phyloP scores from a whole-genome alignment of 2,888 invertebrate genomes.

The Cyclophora punctaria region DNA sequence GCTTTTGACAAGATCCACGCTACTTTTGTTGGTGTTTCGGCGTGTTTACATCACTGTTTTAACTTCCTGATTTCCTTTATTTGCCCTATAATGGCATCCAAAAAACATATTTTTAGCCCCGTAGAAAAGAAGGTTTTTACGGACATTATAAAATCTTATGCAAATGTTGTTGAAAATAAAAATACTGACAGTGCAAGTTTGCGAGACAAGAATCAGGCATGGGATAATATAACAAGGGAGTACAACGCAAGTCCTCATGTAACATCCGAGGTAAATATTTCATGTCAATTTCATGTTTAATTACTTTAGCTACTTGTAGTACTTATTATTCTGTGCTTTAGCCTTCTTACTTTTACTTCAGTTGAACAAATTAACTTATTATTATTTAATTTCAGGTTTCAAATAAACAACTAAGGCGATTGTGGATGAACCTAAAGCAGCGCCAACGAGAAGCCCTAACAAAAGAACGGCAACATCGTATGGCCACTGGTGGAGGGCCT shows the following conservation, averaged over 20 bases:
- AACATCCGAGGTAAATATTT: neutral
- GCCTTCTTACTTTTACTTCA: neutral
- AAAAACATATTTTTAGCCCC: too few species aligned
- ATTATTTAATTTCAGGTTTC: slow-evolving; percentile 1
- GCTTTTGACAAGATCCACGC: too few species aligned
- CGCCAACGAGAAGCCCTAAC: slow-evolving; percentile 11
- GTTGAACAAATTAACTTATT: neutral
- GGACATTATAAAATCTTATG: too few species aligned
- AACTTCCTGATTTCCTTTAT: too few species aligned
- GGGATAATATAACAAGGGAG: neutral
- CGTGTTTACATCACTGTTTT: too few species aligned
- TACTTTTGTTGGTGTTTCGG: too few species aligned
- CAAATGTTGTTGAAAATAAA: neutral
- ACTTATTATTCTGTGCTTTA: too few species aligned
- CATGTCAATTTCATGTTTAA: neutral
- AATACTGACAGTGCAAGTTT: neutral
- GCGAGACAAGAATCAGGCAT: neutral
- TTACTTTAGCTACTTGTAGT: too few species aligned
- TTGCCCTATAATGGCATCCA: too few species aligned
- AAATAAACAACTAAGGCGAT: slow-evolving; percentile 12
- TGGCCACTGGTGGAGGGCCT: neutral
- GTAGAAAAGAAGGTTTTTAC: too few species aligned
- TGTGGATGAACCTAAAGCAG: slow-evolving; percentile 18
- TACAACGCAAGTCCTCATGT: neutral
- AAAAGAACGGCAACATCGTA: slow-evolving; percentile 8